These are phyloP conservation scores for Caerostris darwini DNA, from an alignment of 1,140 invertebrate genomes.

Conservation along the genomic window DNA sequence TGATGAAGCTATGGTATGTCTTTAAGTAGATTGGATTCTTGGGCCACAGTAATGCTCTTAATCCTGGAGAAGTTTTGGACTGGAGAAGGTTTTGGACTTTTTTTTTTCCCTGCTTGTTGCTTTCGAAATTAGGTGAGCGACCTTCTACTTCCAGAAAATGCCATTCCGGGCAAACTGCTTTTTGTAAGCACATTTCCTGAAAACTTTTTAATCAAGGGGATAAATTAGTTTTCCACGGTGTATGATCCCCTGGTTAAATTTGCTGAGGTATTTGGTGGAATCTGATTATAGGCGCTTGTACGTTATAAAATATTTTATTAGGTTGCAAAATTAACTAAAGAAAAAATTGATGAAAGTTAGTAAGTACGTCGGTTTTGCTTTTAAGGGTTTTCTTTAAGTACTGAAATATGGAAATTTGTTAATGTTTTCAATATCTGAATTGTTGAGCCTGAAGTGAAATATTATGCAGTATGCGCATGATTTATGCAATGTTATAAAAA, in stretches of 20 bases:
- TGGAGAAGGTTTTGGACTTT: not conserved
- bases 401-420: no score
- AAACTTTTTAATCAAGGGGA: conserved; percentile 23
- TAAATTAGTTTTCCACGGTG: conserved; percentile 5
- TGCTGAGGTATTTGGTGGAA: not conserved
- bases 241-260: not conserved
- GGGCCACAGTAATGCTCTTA: conserved; percentile 8
- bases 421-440: no score
- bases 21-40: conserved; percentile 30
- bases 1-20: conserved; percentile 30
- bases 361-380: not conserved
- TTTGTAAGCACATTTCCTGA: not conserved
- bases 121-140: not conserved
- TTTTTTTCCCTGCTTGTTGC: not conserved
- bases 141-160: not conserved
- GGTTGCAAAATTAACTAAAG: not conserved
- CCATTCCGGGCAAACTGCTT: not conserved
- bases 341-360: not conserved
- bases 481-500: no score
- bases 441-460: no score
- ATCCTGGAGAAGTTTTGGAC: conserved; percentile 10
- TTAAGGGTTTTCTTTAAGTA: no score
- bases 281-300: not conserved
- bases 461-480: no score
- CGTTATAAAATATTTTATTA: not conserved